Percentiles rank a stretch among this genome's conserved stretches.
phyloP scores from a whole-genome alignment of 2,113 vertebrate species.

The Anguilla rostrata region DNA sequence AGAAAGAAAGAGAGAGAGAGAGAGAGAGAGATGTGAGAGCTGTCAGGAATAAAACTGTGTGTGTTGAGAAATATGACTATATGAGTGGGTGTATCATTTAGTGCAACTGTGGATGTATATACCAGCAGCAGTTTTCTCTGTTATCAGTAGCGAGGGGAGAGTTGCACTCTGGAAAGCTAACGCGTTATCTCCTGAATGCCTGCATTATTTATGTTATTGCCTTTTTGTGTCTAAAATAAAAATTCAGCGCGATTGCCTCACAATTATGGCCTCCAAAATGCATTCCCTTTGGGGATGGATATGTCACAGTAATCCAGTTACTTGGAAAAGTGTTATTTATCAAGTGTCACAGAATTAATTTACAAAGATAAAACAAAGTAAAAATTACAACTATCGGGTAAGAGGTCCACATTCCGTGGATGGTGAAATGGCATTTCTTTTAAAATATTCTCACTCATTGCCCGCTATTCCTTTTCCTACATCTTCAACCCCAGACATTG shows the following conservation, averaged over 20 bases:
- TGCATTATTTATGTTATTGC: background rate
- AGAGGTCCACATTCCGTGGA: too few species aligned
- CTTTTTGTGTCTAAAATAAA: background rate
- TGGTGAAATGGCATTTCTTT: too few species aligned
- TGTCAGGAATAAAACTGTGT: background rate
- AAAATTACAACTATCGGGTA: background rate
- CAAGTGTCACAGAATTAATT: background rate
- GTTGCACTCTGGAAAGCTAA: background rate
- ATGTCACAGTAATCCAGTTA: background rate
- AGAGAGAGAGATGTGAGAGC: background rate
- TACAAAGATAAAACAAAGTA: background rate
- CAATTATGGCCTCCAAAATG: conserved; percentile 12
- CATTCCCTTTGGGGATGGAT: background rate
- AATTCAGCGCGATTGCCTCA: background rate
- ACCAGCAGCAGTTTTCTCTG: background rate
- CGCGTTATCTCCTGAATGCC: background rate
- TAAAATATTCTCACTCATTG: too few species aligned
- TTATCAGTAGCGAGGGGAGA: background rate
- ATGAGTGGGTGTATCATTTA: background rate
- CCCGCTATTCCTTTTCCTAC: too few species aligned
- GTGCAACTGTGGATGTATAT: background rate
- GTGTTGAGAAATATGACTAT: background rate
- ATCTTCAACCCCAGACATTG: too few species aligned
- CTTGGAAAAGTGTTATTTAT: background rate
- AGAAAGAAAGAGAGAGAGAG: background rate